These are phyloP conservation scores for Megalops cyprinoides DNA, from an alignment of 2,797 vertebrate species.

Conservation along the genomic window DNA sequence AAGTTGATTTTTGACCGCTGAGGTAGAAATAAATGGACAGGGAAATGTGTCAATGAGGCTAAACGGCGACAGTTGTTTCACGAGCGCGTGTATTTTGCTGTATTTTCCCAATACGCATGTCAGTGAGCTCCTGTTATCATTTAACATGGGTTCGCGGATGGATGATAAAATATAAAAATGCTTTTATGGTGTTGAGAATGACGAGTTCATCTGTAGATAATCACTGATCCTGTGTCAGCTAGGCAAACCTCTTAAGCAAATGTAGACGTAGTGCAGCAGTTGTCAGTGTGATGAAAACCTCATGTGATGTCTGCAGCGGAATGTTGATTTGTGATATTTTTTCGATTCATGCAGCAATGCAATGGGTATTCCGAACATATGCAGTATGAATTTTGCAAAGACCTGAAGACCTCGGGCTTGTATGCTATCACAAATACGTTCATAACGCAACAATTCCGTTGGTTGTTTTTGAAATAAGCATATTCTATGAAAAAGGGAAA, in stretches of 20 bases:
- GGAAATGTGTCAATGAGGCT: neutral
- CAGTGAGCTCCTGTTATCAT: neutral
- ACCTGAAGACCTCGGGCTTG: neutral
- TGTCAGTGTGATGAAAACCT: neutral
- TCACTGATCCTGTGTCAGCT: neutral
- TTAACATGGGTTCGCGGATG: neutral
- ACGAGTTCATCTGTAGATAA: neutral
- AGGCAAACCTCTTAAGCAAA: too few species aligned
- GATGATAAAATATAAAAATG: neutral
- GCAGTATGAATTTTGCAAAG: neutral
- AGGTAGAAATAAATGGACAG: neutral
- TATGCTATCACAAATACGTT: neutral
- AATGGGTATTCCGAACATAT: neutral
- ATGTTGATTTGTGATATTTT: neutral
- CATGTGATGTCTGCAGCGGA: constrained; percentile 10
- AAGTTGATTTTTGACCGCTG: too few species aligned
- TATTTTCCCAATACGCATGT: neutral
- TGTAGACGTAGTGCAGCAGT: neutral
- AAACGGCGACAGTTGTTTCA: neutral
- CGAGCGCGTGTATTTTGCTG: neutral
- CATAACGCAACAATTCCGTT: neutral
- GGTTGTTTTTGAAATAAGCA: neutral
- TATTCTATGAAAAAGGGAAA: neutral
- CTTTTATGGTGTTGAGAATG: neutral
- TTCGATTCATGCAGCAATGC: neutral